These are phyloP conservation scores for Tauraco erythrolophus DNA, from an alignment of 2,113 vertebrate genomes.

Conservation along the genomic window DNA sequence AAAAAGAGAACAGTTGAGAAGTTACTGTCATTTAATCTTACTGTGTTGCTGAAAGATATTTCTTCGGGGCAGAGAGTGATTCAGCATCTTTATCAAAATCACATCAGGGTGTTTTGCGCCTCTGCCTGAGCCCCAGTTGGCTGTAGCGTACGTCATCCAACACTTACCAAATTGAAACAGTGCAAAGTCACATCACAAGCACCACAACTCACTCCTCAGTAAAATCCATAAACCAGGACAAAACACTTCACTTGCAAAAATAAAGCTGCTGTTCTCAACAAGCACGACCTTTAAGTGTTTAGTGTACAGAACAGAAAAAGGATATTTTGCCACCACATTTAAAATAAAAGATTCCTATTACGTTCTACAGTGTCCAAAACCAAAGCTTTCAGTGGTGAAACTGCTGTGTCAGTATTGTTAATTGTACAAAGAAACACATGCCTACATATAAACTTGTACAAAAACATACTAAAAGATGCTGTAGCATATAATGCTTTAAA, in stretches of 20 bases:
- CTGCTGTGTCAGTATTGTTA: neutral
- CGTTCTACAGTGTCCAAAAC: neutral
- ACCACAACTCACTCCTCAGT: neutral
- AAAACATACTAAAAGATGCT: neutral
- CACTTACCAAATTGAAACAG: neutral
- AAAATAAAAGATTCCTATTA: neutral
- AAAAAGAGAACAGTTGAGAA: neutral
- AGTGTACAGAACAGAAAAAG: neutral
- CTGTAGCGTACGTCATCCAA: neutral
- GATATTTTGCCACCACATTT: neutral
- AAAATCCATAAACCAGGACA: neutral
- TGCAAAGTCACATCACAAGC: neutral
- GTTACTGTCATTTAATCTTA: neutral
- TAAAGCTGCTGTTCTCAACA: neutral
- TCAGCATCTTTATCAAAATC: neutral
- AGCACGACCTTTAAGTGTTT: neutral
- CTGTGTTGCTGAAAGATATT: neutral
- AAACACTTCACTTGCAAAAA: neutral
- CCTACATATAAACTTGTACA: neutral
- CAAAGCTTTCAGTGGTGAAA: neutral
- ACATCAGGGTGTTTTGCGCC: accelerated
- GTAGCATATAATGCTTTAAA: neutral
- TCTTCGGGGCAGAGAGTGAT: neutral
- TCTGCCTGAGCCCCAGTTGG: neutral
- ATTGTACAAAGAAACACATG: neutral